A percentile compares a stretch with the other conserved stretches of the same genome.
phyloP scores from a whole-genome alignment of 2,113 vertebrate species.

The Gymnobelideus leadbeateri region DNA sequence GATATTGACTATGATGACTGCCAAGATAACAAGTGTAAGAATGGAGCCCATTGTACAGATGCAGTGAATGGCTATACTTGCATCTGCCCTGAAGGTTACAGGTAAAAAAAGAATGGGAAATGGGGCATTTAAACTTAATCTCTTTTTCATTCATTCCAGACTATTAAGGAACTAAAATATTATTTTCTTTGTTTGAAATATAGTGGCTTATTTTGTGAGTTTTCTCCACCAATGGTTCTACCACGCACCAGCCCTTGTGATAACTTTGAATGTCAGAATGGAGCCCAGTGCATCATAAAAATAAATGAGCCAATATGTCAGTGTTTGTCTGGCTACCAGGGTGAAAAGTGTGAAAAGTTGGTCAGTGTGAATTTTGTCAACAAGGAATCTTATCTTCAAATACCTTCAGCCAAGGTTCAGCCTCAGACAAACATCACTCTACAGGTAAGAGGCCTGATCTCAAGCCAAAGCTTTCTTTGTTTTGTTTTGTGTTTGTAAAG shows the following conservation, averaged over 20 bases:
- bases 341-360: conserved; percentile 94
- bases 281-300: conserved; percentile 94
- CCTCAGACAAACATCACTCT: conserved; percentile 96
- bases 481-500: neutral
- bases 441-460: conserved; percentile 87
- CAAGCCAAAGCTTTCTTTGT: neutral
- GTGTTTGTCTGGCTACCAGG: conserved; percentile 95
- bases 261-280: conserved; percentile 96
- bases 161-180: neutral
- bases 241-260: conserved; percentile 98
- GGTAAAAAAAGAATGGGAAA: conserved; percentile 81
- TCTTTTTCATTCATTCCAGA: neutral
- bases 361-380: conserved; percentile 96
- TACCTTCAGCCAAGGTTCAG: conserved; percentile 90
- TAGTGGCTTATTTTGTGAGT: conserved; percentile 97
- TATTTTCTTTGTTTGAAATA: conserved; percentile 46
- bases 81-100: conserved; percentile 95
- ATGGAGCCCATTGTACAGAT: conserved; percentile 94
- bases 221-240: conserved; percentile 97
- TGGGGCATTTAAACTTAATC: neutral
- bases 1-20: conserved; percentile 95
- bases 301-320: conserved; percentile 93
- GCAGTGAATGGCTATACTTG: conserved; percentile 97
- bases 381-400: conserved; percentile 95
- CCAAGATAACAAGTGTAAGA: conserved; percentile 96